Percentiles rank a stretch among this genome's conserved stretches.
These are phyloP conservation scores for Pycnomerus fuliginosus DNA, from an alignment of 2,888 invertebrate species.

Conservation along the genomic window DNA sequence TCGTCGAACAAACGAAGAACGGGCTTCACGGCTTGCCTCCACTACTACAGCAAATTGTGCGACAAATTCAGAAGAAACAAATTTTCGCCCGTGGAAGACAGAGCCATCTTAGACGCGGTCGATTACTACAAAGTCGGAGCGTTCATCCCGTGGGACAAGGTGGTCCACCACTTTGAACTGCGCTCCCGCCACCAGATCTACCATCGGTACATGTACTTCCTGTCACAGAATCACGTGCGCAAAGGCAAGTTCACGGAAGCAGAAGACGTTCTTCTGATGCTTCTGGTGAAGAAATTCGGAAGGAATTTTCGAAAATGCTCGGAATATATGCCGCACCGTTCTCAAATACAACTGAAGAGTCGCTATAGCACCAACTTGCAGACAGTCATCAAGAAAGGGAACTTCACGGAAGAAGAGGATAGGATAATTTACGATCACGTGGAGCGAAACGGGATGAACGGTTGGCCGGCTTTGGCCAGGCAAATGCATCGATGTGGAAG, in stretches of 20 bases:
- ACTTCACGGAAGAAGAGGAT: conserved; percentile 67
- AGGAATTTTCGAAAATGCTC: conserved; percentile 58
- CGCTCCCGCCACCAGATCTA: conserved; percentile 68
- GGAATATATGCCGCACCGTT: conserved; percentile 62
- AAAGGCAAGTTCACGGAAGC: conserved; percentile 65
- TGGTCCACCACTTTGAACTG: conserved; percentile 63
- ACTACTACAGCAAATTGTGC: conserved; percentile 59
- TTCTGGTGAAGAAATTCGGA: conserved; percentile 63
- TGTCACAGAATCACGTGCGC: conserved; percentile 52
- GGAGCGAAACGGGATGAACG: conserved; percentile 51
- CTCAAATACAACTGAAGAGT: conserved; percentile 61
- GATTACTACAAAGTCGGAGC: conserved; percentile 63
- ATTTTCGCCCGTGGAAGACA: conserved; percentile 72
- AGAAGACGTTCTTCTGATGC: conserved; percentile 67
- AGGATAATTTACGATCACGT: conserved; percentile 58
- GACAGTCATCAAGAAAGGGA: conserved; percentile 49
- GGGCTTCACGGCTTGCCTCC: conserved; percentile 69
- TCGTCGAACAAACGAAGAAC: conserved; percentile 64
- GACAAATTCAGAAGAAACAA: conserved; percentile 45
- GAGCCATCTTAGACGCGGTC: conserved; percentile 62
- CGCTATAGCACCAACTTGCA: conserved; percentile 58
- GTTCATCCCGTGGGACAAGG: conserved; percentile 73
- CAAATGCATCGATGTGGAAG: conserved; percentile 59
- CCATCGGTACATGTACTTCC: conserved; percentile 55
- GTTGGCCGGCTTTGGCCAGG: conserved; percentile 58